These are phyloP conservation scores for Phalangium opilio DNA, from an alignment of 2,888 invertebrate species.

Conservation along the genomic window DNA sequence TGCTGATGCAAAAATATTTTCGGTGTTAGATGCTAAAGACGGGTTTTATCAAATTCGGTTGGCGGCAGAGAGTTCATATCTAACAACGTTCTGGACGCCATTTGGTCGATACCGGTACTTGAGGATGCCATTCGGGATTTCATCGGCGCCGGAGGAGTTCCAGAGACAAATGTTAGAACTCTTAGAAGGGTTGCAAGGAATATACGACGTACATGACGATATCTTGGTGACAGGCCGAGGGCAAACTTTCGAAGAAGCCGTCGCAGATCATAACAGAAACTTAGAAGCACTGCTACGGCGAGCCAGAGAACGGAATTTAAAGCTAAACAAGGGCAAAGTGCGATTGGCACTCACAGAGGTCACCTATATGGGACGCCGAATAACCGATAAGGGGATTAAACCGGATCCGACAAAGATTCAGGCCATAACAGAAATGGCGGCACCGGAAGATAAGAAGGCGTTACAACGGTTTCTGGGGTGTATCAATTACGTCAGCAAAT, in stretches of 20 bases:
- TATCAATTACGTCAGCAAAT: conserved; percentile 3
- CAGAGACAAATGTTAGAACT: too few species aligned
- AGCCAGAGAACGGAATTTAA: neutral
- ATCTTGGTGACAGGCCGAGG: neutral
- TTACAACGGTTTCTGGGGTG: conserved; percentile 7
- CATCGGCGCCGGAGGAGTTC: too few species aligned
- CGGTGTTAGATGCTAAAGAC: too few species aligned
- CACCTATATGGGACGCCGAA: conserved; percentile 8
- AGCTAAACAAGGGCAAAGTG: neutral
- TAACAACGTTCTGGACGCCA: too few species aligned
- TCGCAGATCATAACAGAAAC: neutral
- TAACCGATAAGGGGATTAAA: neutral
- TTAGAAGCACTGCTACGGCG: neutral
- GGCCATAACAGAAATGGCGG: neutral
- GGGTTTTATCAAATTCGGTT: too few species aligned
- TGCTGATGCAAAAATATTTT: too few species aligned
- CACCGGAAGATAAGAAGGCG: conserved; percentile 3
- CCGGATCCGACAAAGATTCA: conserved; percentile 5
- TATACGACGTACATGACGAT: neutral
- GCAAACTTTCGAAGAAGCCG: neutral
- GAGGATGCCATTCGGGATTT: too few species aligned
- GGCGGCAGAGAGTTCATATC: too few species aligned
- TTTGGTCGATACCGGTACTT: too few species aligned
- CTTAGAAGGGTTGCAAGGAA: too few species aligned
- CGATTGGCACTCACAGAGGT: neutral